A percentile compares a stretch with the other conserved stretches of the same genome.
These are phyloP conservation scores for Tenthredo livida DNA, from an alignment of 2,888 invertebrate genomes.

Conservation along the genomic window DNA sequence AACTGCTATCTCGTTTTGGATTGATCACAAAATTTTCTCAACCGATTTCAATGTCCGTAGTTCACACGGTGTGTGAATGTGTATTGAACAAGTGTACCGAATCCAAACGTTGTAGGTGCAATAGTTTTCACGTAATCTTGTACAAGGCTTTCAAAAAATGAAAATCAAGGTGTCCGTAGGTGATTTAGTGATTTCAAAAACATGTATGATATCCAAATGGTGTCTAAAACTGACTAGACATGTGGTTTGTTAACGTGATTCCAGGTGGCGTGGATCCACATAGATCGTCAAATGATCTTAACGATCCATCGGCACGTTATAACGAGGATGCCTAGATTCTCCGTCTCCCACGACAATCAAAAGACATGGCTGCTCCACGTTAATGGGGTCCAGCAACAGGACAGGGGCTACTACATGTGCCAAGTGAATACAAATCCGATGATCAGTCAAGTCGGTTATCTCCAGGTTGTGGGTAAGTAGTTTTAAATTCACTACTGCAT, in stretches of 20 bases:
- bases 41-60: too few relatives aligned
- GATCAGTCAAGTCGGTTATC: conserved; percentile 96
- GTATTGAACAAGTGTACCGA: too few relatives aligned
- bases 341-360: conserved; percentile 94
- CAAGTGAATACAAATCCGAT: conserved; percentile 95
- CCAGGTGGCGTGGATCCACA: conserved; percentile 97
- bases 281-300: conserved; percentile 95
- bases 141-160: too few relatives aligned
- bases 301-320: conserved; percentile 96
- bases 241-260: conserved; percentile 57
- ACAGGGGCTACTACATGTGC: conserved; percentile 95
- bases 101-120: too few relatives aligned
- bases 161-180: too few relatives aligned
- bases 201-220: background rate
- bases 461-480: conserved; percentile 94
- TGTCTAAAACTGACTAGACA: background rate
- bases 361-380: conserved; percentile 96
- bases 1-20: background rate
- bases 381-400: conserved; percentile 94
- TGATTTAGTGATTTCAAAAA: too few relatives aligned
- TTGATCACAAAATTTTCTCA: too few relatives aligned
- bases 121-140: too few relatives aligned
- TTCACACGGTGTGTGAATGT: too few relatives aligned
- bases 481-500: background rate
- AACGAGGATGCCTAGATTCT: conserved; percentile 93